Base-by-base conservation (phyloP, 2,888 invertebrate genomes). In the Zaprionus lineosus region DNA sequence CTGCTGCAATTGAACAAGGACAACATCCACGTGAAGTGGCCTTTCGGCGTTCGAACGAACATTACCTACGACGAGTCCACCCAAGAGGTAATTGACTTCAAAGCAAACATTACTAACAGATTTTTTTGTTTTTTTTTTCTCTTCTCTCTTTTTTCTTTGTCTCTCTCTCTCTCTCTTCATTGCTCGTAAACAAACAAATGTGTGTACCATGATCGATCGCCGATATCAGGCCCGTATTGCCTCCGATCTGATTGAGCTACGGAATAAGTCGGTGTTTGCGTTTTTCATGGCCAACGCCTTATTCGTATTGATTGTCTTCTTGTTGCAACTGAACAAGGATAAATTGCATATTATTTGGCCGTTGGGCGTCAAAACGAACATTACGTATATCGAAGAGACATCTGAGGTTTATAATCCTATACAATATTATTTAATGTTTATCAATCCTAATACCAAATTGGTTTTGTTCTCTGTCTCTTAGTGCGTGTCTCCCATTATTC, bases 211-310 rank as follows among this genome's bases (percentile, higher is more conserved):
- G 47, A 34, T 59, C 29, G n/a, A n/a, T n/a, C n/a, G n/a, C n/a
- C 24, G 24, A 24, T 24, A 7, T 3, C 24, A 97, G 96, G 96
- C 94, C 90, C 93, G 96, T 90, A 95, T 97, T 89, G 96, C 96
- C 88, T 92, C 92, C 88, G 97, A 98, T 91, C 93, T 99, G 91
- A 93, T 96, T 90, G 98, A 98, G 90, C 94, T 98, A 89, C 93
- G 98, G 89, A 98, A 98, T 94, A 97, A 98, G 91, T 96, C 97
- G 88, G 97, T 97, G 89, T 97, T 98, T 91, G 97, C 96, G 90
- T 98, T 98, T 94, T 96, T 98, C 92, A 98, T 99, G 98, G 95
- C 98, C 93, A 99, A 99, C 94, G 97, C 98, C 91, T 94, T 99
- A 90, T 99, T 98, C 94, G 97, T 98, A 91, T 94, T 99, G 92